Conservation (phyloP, 1,140 invertebrate species). For the Drosophila tani region DNA sequence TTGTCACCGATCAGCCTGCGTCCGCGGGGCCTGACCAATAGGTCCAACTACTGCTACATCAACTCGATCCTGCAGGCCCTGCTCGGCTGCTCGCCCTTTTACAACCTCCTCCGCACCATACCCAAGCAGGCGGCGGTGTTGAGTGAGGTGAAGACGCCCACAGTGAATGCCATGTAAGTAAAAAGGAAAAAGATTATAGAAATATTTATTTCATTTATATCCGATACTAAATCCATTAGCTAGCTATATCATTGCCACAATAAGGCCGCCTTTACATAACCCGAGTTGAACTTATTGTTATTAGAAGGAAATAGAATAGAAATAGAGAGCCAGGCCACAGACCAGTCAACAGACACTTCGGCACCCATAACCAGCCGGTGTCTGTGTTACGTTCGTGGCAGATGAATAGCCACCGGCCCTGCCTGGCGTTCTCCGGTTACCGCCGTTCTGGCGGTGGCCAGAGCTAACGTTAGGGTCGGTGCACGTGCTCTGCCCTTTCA, state of each 20-base stretch:
- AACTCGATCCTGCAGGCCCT: slow-evolving; percentile 96
- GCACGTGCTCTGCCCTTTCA: slow-evolving; percentile 46
- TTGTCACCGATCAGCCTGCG: slow-evolving; percentile 90
- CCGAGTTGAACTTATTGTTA: neutral
- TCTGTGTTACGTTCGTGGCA: slow-evolving; percentile 82
- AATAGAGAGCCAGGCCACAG: slow-evolving; percentile 46
- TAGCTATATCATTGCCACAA: slow-evolving; percentile 1
- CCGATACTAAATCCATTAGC: no score
- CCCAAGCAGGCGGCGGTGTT: slow-evolving; percentile 87
- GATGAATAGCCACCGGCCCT: slow-evolving; percentile 54
- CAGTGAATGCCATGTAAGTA: slow-evolving; percentile 92
- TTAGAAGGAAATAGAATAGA: neutral
- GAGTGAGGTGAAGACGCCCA: slow-evolving; percentile 91
- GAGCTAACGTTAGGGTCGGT: slow-evolving; percentile 24
- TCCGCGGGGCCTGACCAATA: slow-evolving; percentile 95
- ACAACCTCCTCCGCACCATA: slow-evolving; percentile 93
- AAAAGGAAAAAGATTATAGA: neutral
- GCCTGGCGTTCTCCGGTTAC: slow-evolving; percentile 23
- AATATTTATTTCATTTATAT: neutral
- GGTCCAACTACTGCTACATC: slow-evolving; percentile 97
- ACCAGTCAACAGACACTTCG: slow-evolving; percentile 77
- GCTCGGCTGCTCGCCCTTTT: slow-evolving; percentile 96
- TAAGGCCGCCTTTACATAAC: slow-evolving; percentile 6
- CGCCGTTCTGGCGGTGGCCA: slow-evolving; percentile 56
- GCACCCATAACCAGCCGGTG: slow-evolving; percentile 47